These are phyloP conservation scores for Drosophila testacea DNA, from an alignment of 2,888 invertebrate species.

Conservation along the genomic window DNA sequence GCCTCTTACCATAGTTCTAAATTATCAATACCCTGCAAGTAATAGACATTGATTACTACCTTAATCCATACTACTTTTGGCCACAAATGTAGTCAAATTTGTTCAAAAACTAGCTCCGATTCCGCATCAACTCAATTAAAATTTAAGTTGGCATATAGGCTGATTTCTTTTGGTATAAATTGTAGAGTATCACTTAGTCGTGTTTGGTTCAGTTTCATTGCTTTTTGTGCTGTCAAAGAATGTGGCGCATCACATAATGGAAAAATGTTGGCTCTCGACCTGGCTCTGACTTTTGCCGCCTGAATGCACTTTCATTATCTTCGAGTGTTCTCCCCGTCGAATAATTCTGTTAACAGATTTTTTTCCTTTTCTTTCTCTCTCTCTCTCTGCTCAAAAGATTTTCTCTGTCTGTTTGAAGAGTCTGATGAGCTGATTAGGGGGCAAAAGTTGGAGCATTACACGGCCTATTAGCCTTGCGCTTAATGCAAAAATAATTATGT, in stretches of 20 bases:
- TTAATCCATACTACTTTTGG: not conserved
- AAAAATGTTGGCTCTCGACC: conserved; percentile 71
- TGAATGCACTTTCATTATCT: conserved; percentile 82
- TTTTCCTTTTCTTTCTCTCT: conserved; percentile 1
- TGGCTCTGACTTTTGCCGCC: conserved; percentile 58
- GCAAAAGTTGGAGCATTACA: conserved; percentile 62
- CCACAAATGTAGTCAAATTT: not conserved
- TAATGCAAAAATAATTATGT: conserved; percentile 79
- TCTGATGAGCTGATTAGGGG: conserved; percentile 71
- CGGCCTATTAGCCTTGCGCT: conserved; percentile 76
- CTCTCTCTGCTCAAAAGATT: not conserved
- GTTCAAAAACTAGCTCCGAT: not conserved
- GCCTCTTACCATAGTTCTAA: conserved; percentile 24
- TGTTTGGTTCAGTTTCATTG: not conserved
- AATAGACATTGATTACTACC: not conserved
- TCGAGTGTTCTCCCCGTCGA: conserved; percentile 78
- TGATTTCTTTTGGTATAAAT: not conserved
- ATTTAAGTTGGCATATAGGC: not conserved
- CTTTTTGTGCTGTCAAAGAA: conserved; percentile 51
- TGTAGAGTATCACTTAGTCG: conserved; percentile 35
- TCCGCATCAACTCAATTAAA: not conserved
- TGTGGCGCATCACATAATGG: conserved; percentile 69
- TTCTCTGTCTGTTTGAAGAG: conserved; percentile 22
- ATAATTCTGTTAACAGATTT: conserved; percentile 4
- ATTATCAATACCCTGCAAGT: conserved; percentile 44